Conservation (phyloP, 2,797 vertebrate species). For the Scleropages formosus region DNA sequence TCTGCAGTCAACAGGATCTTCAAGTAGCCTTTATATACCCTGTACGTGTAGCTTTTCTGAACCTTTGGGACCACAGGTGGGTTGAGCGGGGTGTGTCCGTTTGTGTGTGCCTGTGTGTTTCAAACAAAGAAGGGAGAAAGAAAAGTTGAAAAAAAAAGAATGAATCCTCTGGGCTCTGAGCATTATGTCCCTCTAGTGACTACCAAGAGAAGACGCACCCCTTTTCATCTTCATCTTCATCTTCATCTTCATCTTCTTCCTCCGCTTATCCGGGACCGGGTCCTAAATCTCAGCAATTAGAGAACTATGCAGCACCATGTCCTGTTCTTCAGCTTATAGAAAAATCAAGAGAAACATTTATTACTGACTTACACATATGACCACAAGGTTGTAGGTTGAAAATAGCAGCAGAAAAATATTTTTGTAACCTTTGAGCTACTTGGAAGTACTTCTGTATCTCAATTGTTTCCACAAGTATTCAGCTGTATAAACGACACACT, state of each 20-base stretch:
- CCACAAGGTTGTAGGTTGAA: too few species aligned
- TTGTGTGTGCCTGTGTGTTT: constrained; percentile 6
- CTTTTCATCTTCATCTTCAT: constrained; percentile 63
- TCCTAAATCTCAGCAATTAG: constrained; percentile 65
- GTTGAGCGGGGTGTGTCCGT: constrained; percentile 19
- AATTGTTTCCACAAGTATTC: too few species aligned
- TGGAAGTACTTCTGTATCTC: too few species aligned
- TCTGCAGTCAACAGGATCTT: background rate
- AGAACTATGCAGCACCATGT: constrained; percentile 35
- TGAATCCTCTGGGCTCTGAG: constrained; percentile 38
- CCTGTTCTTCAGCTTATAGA: background rate
- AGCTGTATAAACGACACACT: too few species aligned
- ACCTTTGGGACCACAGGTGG: constrained; percentile 42
- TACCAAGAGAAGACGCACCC: constrained; percentile 35
- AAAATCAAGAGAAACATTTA: background rate
- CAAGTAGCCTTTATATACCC: constrained; percentile 55
- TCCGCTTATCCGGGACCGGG: too few species aligned
- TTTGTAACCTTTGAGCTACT: too few species aligned
- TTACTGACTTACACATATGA: too few species aligned
- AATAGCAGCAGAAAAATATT: too few species aligned
- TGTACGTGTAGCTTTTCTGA: background rate
- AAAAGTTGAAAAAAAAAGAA: background rate
- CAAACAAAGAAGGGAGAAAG: constrained; percentile 11
- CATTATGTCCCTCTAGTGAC: constrained; percentile 56
- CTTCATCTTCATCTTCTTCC: too few species aligned